Base-by-base conservation (phyloP, 2,888 invertebrate species). In the Polia nebulosa region DNA sequence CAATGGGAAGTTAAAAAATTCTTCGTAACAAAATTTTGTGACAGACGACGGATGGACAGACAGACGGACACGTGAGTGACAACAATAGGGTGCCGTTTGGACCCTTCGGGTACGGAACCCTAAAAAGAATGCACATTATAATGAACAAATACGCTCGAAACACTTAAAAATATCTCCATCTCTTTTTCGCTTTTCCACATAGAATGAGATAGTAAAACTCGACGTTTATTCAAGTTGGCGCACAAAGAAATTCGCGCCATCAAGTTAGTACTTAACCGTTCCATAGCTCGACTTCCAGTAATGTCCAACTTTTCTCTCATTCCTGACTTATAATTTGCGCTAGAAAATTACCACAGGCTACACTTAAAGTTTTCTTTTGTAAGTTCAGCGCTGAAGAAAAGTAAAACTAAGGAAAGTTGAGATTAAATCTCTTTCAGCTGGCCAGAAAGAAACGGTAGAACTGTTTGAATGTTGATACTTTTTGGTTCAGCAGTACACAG, bases 261-360 rank as follows among this genome's bases (percentile, higher is more conserved):
- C 13, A 36, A 6, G n/a, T n/a, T n/a, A n/a, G 17, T n/a, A 32
- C 65, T 44, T 44, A 25, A 56, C n/a, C 49, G 51, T 64, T 73
- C 5, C 41, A 36, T 5, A 49, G 41, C 17, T 13, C 11, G 20
- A 51, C 49, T 63, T 36, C n/a, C 13, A 34, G 34, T 29, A 49
- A 61, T 61, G 22, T 51, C 51, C 22, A 62, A 71, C 22, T 71
- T 59, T 71, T 29, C 51, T 47, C 20, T 64, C 72, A 72, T 78
- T 72, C 29, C 27, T 25, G 29, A 78, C 45, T 72, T 72, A 59
- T 72, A 75, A 75, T 78, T 65, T 51, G 62, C 34, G 36, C 27
- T 72, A 62, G 63, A 55, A 71, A 77, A 77, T 72, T 63, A 56
- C 57, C 56, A 56, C 20, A 20, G 41, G 45, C 68, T 25, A 45